Base-by-base conservation (phyloP, 2,888 invertebrate species). In the Chrysina gloriosa region DNA sequence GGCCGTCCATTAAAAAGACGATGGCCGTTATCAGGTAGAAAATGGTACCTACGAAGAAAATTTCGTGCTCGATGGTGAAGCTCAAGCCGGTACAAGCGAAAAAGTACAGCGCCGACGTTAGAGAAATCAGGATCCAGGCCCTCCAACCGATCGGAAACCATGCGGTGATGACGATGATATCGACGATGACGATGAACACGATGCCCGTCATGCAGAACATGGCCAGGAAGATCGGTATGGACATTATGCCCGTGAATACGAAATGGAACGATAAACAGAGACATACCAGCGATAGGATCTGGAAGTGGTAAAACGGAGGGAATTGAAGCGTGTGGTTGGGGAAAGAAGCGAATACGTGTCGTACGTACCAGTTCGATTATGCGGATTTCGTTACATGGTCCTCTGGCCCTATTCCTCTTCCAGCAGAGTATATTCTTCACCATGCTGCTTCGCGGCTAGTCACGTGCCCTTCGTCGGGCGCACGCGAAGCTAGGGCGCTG, bases 61-160 rank as follows among this genome's bases (percentile, higher is more conserved):
- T 1, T 1, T 19, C 7, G 3, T 42, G 34, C 0, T 29, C 52
- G 2, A 63, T 45, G 7, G 21, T 19, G 23, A 70, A 14, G 2
- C 64, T 50, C 14, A 72, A 19, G 3, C 72, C 72, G 3, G 54
- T 31, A 39, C 73, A 72, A 0, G 68, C 16, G 27, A 71, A 69
- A 42, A 73, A 75, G 1, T 70, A 31, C 4, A 73, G 36, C 1
- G 70, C 36, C 3, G 65, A 75, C 1, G 65, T 16, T 4, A 73
- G 54, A 0, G 74, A 66, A 39, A 75, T 71, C 3, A 73, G 25
- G n/a, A 71, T 69, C 77, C 77, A 76, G 1, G 70, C 64, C 7
- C 67, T 69, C 74, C 73, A 74, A 25, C 52, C 63, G 11, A 73
- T 66, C 0, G 74, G 72, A n/a, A 61, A 70, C 34, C 50, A 36